Percentiles rank a stretch among this genome's conserved stretches.
These are phyloP conservation scores for Holacanthus passer DNA, from an alignment of 2,113 vertebrate genomes.

Conservation along the genomic window DNA sequence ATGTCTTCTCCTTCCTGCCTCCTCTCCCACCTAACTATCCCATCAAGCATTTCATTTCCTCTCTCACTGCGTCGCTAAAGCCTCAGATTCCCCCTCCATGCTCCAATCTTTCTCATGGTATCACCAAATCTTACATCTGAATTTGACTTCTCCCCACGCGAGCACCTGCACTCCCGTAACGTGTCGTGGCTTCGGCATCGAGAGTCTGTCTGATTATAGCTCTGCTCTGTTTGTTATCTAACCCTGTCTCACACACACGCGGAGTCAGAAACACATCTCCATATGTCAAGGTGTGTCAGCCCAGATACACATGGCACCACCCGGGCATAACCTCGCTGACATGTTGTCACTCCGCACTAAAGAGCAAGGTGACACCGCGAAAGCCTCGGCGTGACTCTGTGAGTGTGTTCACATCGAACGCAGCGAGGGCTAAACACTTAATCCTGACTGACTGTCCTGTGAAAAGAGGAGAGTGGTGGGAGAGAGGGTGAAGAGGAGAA, in stretches of 20 bases:
- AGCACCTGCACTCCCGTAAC: not conserved
- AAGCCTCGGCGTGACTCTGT: slow-evolving; percentile 22
- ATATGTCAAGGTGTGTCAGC: slow-evolving; percentile 64
- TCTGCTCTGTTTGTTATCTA: slow-evolving; percentile 45
- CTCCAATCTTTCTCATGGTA: slow-evolving; percentile 23
- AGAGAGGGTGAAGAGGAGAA: slow-evolving; percentile 51
- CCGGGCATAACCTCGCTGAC: slow-evolving; percentile 66
- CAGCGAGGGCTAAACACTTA: slow-evolving; percentile 46
- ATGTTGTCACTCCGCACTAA: slow-evolving; percentile 69
- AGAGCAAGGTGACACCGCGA: slow-evolving; percentile 64
- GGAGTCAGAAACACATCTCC: slow-evolving; percentile 56
- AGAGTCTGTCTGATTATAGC: slow-evolving; percentile 35
- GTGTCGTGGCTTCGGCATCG: slow-evolving; percentile 3
- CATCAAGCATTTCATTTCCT: slow-evolving; percentile 53
- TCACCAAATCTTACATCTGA: slow-evolving; percentile 36
- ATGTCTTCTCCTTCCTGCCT: slow-evolving; percentile 27
- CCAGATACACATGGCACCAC: slow-evolving; percentile 44
- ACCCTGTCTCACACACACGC: slow-evolving; percentile 27
- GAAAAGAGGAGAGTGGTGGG: slow-evolving; percentile 30
- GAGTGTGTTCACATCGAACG: not conserved
- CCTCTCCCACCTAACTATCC: slow-evolving; percentile 31
- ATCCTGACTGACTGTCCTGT: slow-evolving; percentile 74
- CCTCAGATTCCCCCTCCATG: slow-evolving; percentile 11
- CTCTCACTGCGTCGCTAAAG: slow-evolving; percentile 23
- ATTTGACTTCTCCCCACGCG: not conserved